Evolutionary conservation across 2,888 invertebrate species (phyloP), one percentile per base, ranked within the genome.

Genomic region (Thymelicus acteon): DNA sequence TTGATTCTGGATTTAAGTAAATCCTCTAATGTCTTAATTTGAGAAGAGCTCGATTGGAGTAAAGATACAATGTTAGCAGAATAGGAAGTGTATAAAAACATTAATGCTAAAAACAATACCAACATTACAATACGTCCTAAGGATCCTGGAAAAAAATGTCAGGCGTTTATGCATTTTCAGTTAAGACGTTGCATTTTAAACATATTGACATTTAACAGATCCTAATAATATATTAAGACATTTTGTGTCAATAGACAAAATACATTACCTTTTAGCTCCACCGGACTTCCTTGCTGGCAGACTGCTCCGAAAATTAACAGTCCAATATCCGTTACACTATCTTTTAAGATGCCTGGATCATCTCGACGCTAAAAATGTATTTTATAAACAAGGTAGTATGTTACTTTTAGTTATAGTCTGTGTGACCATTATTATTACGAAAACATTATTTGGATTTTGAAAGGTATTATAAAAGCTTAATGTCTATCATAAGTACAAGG

Each of bases 41-140:
- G 95, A 1, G 95, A 94, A 0, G 96, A 96, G 39, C 96, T 96
- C 0, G 96, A 96, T 80, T 97, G 96, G 0, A 97, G 90, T 0
- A 97, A 85, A 0, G 96, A 96, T 0, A 97, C 97, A 61, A 97
- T 97, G 78, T 96, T 96, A 0, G 97, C 97, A 0, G 97, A 95
- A 79, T 96, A 97, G 0, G 97, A 96, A 0, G 96, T 96, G 81
- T 96, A 97, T 0, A 97, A 88, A 77, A 96, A 97, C 90, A 97
- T 95, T 5, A 96, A 86, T 0, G 96, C 92, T 7, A 96, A 82
- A 75, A 96, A 95, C 0, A 96, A 86, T 57, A 96, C 89, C 68
- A 97, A 87, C 77, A 96, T 94, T 0, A 96, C 95, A 24, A 96
- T 93, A 39, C 96, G 93, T 0, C 95, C 94, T 10, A 93, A 77